Evolutionary conservation across 2,888 invertebrate genomes (phyloP), one percentile per base, ranked within the genome.

Genomic region (Eilema sororculum): DNA sequence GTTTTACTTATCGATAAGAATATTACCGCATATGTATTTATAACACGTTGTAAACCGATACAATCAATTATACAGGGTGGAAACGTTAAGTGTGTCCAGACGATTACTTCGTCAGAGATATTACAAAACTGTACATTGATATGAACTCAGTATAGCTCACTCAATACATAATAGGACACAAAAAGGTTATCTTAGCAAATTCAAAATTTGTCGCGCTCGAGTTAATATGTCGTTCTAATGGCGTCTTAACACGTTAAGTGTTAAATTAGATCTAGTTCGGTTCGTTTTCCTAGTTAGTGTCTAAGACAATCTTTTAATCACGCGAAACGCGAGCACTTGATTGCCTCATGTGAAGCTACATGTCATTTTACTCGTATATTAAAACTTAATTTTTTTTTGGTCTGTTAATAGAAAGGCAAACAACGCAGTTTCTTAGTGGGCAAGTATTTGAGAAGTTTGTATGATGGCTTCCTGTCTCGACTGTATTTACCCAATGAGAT

Each of bases 401-500:
- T 72, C 22, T 74, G 72, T 71, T 62, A 70, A 84, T 87, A 96
- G 96, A 90, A 89, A 87, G 96, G 96, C 8, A 96, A 96, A 79
- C 90, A 90, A 78, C 92, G 96, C 9, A 93, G 93, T 61, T 96
- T 87, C 81, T 82, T 87, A 30, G 91, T 96, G 4, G 96, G 96
- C 0, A 86, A 90, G 72, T 93, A 93, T 74, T 80, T 96, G 9
- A 91, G 96, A 67, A 76, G 87, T 10, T 89, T 87, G 16, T 96
- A 96, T 79, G 87, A 90, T n/a, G 81, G 87, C 0, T 90, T 95
- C 37, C 84, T 96, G 56, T 96, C 94, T 0, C 82, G 81, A 1
- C 76, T 94, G 20, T 96, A 96, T 81, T 82, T 91, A 0, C 90
- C 94, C 16, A 92, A 94, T 56, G 94, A 97, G 86, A 88, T 96